Evolutionary conservation across 2,797 vertebrate species (phyloP).

Genomic region (Hoplostethus atlanticus): DNA sequence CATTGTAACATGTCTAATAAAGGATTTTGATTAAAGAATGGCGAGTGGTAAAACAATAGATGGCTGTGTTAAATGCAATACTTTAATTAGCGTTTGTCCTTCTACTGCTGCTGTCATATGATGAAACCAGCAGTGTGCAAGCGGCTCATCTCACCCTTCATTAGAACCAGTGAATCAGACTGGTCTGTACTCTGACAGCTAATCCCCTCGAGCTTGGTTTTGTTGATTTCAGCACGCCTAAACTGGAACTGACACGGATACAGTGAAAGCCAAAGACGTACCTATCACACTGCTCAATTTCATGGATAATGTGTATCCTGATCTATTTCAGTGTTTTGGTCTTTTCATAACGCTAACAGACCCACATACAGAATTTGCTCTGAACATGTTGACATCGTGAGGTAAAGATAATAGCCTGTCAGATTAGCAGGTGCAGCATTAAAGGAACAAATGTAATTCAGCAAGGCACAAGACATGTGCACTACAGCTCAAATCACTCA

Average conservation of each 20-base stretch:
- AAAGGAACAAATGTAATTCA: neutral
- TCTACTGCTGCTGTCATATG: constrained; percentile 2
- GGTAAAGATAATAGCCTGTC: neutral
- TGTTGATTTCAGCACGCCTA: neutral
- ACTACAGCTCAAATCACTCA: neutral
- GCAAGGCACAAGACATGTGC: no score
- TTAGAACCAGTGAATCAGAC: constrained; percentile 32
- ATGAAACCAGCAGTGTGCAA: constrained; percentile 3
- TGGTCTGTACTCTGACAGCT: constrained; percentile 31
- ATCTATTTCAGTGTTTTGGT: neutral
- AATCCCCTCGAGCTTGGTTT: neutral
- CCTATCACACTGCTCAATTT: neutral
- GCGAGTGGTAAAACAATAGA: no score
- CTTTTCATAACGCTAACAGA: neutral
- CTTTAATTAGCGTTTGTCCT: neutral
- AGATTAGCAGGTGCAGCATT: neutral
- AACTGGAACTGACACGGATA: neutral
- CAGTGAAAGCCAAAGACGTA: neutral
- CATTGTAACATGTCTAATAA: neutral
- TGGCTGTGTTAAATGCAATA: no score
- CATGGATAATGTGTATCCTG: neutral
- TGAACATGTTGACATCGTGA: no score
- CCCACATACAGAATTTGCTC: neutral
- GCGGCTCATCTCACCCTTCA: constrained; percentile 35
- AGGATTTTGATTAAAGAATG: constrained; percentile 2